These are phyloP conservation scores for Talpa occidentalis DNA, from an alignment of 2,113 vertebrate species.

Conservation along the genomic window DNA sequence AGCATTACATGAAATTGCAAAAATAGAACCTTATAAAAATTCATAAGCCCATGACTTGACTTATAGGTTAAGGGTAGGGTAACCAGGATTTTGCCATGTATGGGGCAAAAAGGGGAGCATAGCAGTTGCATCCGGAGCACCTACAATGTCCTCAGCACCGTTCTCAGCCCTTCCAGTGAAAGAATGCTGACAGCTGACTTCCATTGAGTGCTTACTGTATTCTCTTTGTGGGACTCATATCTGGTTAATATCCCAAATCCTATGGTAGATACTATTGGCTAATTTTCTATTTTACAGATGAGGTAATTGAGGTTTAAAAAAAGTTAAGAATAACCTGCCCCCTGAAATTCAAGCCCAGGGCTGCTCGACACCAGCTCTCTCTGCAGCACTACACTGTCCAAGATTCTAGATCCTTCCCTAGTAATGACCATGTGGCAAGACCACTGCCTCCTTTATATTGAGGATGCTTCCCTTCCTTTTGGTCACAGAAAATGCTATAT, in stretches of 20 bases:
- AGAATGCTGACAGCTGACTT: not conserved
- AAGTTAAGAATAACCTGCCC: not conserved
- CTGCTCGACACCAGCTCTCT: not conserved
- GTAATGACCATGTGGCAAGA: not conserved
- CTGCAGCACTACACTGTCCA: not conserved
- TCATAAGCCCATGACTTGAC: conserved; percentile 52
- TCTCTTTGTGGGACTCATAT: not conserved
- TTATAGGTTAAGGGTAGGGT: not conserved
- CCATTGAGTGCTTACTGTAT: not conserved
- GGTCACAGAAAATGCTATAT: not conserved
- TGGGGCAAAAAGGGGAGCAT: not conserved
- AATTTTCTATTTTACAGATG: not conserved
- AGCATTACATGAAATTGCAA: conserved; percentile 80
- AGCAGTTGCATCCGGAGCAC: not conserved
- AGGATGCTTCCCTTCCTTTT: not conserved
- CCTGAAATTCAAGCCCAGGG: not conserved
- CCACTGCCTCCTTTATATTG: not conserved
- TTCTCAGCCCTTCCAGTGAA: not conserved
- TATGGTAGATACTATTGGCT: not conserved
- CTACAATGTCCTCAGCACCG: not conserved
- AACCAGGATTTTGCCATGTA: not conserved
- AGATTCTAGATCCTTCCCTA: not conserved
- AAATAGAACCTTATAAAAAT: conserved; percentile 74
- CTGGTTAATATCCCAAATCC: not conserved
- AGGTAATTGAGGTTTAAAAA: conserved; percentile 8